Conservation (phyloP, 2,113 vertebrate species). For the Percina caprodes region DNA sequence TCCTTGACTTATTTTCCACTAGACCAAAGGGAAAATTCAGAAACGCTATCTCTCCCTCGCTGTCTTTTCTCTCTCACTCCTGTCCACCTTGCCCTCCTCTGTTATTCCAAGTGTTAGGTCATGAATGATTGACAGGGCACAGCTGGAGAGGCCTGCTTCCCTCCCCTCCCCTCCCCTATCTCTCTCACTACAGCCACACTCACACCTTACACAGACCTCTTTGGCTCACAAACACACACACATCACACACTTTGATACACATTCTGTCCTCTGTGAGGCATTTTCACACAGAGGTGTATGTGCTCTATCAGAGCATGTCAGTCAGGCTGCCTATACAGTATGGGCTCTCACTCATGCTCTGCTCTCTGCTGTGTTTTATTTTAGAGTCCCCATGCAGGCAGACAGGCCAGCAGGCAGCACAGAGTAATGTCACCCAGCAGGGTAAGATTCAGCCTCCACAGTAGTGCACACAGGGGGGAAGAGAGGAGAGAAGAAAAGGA, state of each 20-base stretch:
- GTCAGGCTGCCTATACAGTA: constrained; percentile 69
- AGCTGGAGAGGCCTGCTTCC: constrained; percentile 75
- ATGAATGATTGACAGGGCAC: constrained; percentile 82
- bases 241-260: constrained; percentile 62
- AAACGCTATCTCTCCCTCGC: constrained; percentile 54
- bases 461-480: constrained; percentile 59
- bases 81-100: constrained; percentile 72
- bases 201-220: constrained; percentile 29
- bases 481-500: constrained; percentile 23
- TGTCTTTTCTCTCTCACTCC: constrained; percentile 44
- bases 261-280: constrained; percentile 53
- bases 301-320: constrained; percentile 73
- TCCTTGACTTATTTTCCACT: constrained; percentile 73
- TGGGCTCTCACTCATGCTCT: constrained; percentile 65
- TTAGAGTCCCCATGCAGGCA: constrained; percentile 78
- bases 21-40: constrained; percentile 66
- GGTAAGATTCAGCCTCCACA: constrained; percentile 76
- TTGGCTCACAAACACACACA: constrained; percentile 41
- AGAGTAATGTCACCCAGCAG: constrained; percentile 80
- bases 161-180: constrained; percentile 8
- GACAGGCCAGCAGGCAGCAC: constrained; percentile 76
- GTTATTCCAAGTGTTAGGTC: constrained; percentile 74
- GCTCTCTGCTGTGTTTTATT: constrained; percentile 77
- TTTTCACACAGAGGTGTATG: constrained; percentile 48
- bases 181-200: constrained; percentile 19